Conservation (phyloP, 2,113 vertebrate species). For the Montifringilla adamsi region DNA sequence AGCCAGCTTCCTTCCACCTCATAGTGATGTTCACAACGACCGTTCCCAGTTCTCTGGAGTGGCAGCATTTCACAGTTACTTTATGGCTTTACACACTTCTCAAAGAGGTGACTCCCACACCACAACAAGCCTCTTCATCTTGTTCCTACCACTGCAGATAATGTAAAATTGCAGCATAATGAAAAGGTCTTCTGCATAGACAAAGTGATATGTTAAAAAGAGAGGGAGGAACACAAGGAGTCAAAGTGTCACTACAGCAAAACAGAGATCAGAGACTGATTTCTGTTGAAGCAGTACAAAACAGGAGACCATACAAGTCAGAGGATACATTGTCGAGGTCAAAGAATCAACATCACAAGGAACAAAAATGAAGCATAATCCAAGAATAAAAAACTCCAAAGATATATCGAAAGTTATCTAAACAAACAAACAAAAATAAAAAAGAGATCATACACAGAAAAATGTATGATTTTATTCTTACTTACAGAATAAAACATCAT, state of each 20-base stretch:
- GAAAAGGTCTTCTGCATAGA: neutral
- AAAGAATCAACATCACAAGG: neutral
- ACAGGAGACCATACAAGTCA: neutral
- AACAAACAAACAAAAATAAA: neutral
- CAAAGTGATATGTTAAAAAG: neutral
- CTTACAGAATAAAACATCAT: neutral
- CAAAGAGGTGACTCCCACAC: neutral
- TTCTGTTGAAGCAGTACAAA: neutral
- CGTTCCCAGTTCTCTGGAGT: neutral
- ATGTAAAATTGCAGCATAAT: neutral
- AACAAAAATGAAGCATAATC: neutral
- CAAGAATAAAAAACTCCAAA: neutral
- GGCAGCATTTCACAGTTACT: neutral
- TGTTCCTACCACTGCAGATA: neutral
- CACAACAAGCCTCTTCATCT: neutral
- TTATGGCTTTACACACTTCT: neutral
- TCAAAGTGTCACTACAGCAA: neutral
- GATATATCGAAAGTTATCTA: neutral
- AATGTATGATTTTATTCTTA: neutral
- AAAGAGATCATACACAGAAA: neutral
- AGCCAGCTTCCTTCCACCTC: neutral
- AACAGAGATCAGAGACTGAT: neutral
- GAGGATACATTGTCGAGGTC: neutral
- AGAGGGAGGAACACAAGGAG: neutral
- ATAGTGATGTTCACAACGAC: neutral